A percentile compares a stretch with the other conserved stretches of the same genome.
Evolutionary conservation across 2,888 invertebrate genomes (phyloP).

Genomic region (Phortica magna): DNA sequence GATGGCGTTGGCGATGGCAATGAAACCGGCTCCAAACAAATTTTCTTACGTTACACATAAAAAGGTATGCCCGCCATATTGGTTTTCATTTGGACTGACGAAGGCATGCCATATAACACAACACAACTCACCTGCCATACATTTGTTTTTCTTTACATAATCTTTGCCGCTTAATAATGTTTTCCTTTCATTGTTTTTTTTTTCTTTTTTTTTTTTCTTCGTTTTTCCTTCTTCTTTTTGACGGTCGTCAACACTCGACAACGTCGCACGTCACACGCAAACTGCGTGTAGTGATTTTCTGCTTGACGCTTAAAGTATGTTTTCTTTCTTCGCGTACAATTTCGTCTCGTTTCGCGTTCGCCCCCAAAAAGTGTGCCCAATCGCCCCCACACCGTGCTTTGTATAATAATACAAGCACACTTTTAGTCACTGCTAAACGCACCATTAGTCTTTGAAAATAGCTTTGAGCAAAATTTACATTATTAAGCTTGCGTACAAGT

Average conservation of each 20-base stretch:
- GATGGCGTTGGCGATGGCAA: no score
- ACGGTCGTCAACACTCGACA: constrained; percentile 16
- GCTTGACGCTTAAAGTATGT: constrained; percentile 10
- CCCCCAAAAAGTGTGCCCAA: not conserved
- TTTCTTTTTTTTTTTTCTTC: not conserved
- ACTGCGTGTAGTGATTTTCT: constrained; percentile 58
- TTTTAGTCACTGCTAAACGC: constrained; percentile 57
- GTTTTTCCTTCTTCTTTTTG: not conserved
- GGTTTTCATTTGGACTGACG: constrained; percentile 45
- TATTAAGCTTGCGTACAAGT: constrained; percentile 60
- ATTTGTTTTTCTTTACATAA: constrained; percentile 63
- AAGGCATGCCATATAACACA: not conserved
- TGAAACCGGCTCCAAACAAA: constrained; percentile 1
- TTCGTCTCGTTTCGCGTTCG: not conserved
- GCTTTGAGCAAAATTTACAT: constrained; percentile 73
- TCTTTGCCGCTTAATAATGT: constrained; percentile 65
- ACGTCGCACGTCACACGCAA: constrained; percentile 60
- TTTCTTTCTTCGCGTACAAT: no score
- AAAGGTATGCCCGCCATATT: constrained; percentile 53
- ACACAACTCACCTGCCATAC: constrained; percentile 20
- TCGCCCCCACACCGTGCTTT: no score
- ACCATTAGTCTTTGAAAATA: constrained; percentile 73
- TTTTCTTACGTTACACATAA: constrained; percentile 1
- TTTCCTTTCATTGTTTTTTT: constrained; percentile 29
- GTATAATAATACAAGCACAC: constrained; percentile 13